Evolutionary conservation across 2,797 vertebrate genomes (phyloP).

Genomic region (Eulemur mongoz): DNA sequence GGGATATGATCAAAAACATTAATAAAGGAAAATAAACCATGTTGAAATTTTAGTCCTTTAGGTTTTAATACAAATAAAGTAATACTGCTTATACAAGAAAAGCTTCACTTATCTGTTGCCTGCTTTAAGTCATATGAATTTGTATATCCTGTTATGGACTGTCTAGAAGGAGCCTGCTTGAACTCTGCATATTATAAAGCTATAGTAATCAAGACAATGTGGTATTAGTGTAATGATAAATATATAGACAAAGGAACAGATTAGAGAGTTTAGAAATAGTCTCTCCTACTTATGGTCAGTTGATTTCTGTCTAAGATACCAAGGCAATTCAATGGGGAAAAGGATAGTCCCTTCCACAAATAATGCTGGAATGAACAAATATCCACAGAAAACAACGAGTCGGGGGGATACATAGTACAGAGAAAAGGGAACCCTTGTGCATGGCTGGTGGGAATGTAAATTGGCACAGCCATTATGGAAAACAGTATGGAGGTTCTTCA

Average conservation of each 20-base stretch:
- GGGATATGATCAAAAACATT: not conserved
- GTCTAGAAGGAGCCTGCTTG: not conserved
- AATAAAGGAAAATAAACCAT: not conserved
- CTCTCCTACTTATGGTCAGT: not conserved
- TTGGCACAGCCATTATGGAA: not conserved
- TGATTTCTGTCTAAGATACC: not conserved
- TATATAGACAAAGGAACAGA: not conserved
- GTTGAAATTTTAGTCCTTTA: not conserved
- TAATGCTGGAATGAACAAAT: not conserved
- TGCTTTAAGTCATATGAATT: not conserved
- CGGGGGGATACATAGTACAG: too few species aligned
- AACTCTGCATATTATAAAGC: not conserved
- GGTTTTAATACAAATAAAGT: not conserved
- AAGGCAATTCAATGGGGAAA: not conserved
- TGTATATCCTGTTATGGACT: not conserved
- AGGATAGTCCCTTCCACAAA: not conserved
- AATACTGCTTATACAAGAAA: not conserved
- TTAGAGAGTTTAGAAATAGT: not conserved
- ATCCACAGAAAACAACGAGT: not conserved
- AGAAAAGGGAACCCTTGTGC: not conserved
- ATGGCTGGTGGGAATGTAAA: not conserved
- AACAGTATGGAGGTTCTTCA: not conserved
- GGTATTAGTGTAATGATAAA: not conserved
- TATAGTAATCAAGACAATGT: not conserved
- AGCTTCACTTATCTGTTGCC: not conserved